phyloP scores from a whole-genome alignment of 2,113 vertebrate species.

The Hemichromis elongatus region DNA sequence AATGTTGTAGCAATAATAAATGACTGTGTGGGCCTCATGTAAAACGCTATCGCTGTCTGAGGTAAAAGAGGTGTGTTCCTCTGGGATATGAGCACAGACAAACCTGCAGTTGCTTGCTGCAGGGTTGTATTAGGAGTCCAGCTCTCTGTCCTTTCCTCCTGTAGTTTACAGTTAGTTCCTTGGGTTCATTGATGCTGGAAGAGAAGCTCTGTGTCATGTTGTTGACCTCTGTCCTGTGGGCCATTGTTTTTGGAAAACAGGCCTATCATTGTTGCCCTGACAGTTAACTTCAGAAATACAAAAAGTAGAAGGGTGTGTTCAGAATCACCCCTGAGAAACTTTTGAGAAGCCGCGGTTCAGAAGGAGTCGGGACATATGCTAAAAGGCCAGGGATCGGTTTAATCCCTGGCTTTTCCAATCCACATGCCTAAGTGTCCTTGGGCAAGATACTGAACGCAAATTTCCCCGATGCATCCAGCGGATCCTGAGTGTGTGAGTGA shows the following conservation, averaged over 20 bases:
- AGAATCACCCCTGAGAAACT: background rate
- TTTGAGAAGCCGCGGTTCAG: background rate
- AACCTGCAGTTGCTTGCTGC: background rate
- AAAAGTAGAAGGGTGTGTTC: background rate
- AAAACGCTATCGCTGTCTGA: background rate
- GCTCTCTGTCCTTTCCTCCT: background rate
- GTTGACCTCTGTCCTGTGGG: background rate
- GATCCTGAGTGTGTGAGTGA: background rate
- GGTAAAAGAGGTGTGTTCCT: background rate
- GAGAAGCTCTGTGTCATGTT: background rate
- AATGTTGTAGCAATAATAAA: background rate
- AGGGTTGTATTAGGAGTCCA: background rate
- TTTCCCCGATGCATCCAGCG: background rate
- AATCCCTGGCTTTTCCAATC: background rate
- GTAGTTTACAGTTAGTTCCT: background rate
- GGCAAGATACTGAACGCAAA: background rate
- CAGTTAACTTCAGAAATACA: background rate
- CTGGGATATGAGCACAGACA: background rate
- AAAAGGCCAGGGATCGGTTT: background rate
- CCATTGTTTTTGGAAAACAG: background rate
- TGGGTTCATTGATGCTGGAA: background rate
- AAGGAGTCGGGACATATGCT: background rate
- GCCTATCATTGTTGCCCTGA: background rate
- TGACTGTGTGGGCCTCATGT: background rate
- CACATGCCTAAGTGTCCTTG: background rate